Percentiles rank a stretch among this genome's conserved stretches.
Evolutionary conservation across 2,797 vertebrate genomes (phyloP).

Genomic region (Anas capensis): DNA sequence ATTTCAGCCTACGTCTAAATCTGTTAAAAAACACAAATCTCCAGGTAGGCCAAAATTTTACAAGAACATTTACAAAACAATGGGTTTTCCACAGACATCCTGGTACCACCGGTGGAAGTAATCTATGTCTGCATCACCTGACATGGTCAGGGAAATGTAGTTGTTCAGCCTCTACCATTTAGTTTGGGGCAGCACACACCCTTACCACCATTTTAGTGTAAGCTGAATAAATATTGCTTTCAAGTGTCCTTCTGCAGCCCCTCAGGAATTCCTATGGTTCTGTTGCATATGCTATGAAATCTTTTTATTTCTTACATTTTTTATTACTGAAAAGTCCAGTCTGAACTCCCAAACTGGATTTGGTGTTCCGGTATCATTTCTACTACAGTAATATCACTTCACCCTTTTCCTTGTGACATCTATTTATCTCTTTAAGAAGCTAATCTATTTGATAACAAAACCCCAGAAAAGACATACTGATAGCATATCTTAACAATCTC

Average conservation of each 20-base stretch:
- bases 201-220: neutral
- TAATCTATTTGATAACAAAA: neutral
- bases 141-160: neutral
- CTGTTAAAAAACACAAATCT: neutral
- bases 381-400: neutral
- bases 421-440: neutral
- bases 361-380: neutral
- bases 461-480: neutral
- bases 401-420: neutral
- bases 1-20: neutral
- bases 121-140: neutral
- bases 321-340: neutral
- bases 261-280: neutral
- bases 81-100: neutral
- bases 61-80: rapidly evolving
- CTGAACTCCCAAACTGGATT: neutral
- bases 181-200: neutral
- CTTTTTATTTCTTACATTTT: neutral
- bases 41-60: neutral
- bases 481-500: neutral
- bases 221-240: neutral
- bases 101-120: neutral
- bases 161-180: neutral
- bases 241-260: neutral
- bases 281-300: neutral